Base-by-base conservation (phyloP, 2,797 vertebrate species). In the Cheirogaleus major region DNA sequence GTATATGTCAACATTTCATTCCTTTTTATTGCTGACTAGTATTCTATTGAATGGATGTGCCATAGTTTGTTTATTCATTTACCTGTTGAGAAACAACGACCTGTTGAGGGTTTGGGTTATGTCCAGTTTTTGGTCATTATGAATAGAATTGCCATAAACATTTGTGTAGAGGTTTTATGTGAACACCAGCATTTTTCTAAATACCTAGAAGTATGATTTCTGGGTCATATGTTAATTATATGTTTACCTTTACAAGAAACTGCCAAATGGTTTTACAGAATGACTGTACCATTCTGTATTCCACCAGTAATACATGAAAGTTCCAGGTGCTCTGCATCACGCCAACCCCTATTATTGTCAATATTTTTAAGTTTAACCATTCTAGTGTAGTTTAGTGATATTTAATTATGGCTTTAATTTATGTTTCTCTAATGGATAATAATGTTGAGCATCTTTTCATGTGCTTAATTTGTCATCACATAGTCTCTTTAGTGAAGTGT, bases 221-320 rank as follows among this genome's bases (percentile, higher is more conserved):
- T 30, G 2, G 25, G 18, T 80, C 55, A 30, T 20, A 25, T 32
- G 12, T 43, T 90, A 75, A 67, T 14, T 48, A 6, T 55, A 23
- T 82, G 2, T 89, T 94, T 87, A 93, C 57, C 5, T 86, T 92
- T 63, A 32, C 50, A 80, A 72, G 79, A 92, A 92, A 82, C 7
- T 78, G 50, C 14, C 45, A 43, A 8, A 7, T 23, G 11, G 9
- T 93, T 88, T 69, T 20, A 18, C 35, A 52, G 81, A 17, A 18
- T 65, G 35, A 14, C 30, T 80, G 0, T 63, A 6, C 4, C 18
- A 1, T 65, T 81, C 14, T 82, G 13, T 12, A 35, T 89, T 72
- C 7, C 1, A n/a, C 10, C 17, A 35, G 35, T 55, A 57, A n/a
- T 43, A 38, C 4, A 14, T 0, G 7, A 32, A 43, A 23, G 4